A percentile compares a stretch with the other conserved stretches of the same genome.
phyloP scores from a whole-genome alignment of 92 coral and sea anemone genomes.

The Pocillopora meandrina region DNA sequence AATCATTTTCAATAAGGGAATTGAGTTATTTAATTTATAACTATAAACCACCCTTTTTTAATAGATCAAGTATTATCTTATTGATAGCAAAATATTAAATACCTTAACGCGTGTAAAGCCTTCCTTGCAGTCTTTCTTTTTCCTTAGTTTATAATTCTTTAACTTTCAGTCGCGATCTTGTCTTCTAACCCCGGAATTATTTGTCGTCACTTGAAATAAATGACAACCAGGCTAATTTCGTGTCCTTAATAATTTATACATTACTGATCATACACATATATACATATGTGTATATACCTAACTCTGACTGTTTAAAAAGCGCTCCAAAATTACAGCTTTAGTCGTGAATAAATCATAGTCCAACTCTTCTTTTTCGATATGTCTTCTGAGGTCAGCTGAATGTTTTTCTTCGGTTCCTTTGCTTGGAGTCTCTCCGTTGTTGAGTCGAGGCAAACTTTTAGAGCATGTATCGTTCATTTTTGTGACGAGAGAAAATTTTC shows the following conservation, averaged over 20 bases:
- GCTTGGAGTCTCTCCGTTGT: neutral
- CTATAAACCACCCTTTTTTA: too few relatives aligned
- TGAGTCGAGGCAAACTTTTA: slow-evolving; percentile 12
- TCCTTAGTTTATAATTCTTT: too few relatives aligned
- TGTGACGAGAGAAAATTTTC: neutral
- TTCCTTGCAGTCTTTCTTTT: too few relatives aligned
- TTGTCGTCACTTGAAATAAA: neutral
- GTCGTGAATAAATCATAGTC: slow-evolving; percentile 30
- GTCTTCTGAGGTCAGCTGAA: slow-evolving; percentile 35
- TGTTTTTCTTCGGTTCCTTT: neutral
- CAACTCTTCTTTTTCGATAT: slow-evolving; percentile 16
- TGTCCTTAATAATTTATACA: too few relatives aligned
- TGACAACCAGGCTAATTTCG: neutral
- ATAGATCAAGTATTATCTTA: too few relatives aligned
- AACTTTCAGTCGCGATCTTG: too few relatives aligned
- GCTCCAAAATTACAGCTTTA: slow-evolving; percentile 46
- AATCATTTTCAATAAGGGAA: too few relatives aligned
- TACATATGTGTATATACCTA: neutral
- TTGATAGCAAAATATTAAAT: too few relatives aligned
- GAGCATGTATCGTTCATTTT: neutral
- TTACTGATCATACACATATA: neutral
- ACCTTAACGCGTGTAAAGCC: too few relatives aligned
- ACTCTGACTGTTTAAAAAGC: slow-evolving; percentile 31
- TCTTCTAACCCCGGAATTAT: too few relatives aligned
- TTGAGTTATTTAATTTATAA: too few relatives aligned